Percentiles rank a stretch among this genome's conserved stretches.
Conservation (phyloP, 2,888 invertebrate genomes). For the Crepidodera aurea region DNA sequence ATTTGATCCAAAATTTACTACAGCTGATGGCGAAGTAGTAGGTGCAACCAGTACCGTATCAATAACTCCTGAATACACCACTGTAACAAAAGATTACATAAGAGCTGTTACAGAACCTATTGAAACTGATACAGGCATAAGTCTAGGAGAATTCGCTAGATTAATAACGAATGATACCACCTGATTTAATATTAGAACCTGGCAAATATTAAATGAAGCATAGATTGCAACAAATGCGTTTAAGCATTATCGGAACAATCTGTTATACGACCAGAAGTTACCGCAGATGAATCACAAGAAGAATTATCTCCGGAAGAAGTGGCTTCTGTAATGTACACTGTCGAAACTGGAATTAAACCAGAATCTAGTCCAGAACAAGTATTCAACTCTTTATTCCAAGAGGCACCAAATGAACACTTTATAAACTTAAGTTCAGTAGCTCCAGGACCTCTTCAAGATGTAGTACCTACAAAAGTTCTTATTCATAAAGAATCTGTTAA, state of each 20-base stretch:
- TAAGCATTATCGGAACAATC: constrained; percentile 53
- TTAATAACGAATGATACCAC: constrained; percentile 54
- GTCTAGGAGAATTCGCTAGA: constrained; percentile 49
- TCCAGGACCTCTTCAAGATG: constrained; percentile 55
- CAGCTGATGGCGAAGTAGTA: constrained; percentile 32
- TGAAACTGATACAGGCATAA: constrained; percentile 34
- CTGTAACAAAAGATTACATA: constrained; percentile 24
- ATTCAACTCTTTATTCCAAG: constrained; percentile 54
- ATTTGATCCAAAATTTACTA: constrained; percentile 25
- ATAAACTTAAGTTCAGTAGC: constrained; percentile 53
- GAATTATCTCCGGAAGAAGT: constrained; percentile 57
- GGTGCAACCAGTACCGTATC: constrained; percentile 41
- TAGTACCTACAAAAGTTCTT: constrained; percentile 50
- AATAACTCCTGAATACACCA: constrained; percentile 36
- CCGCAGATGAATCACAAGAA: constrained; percentile 51
- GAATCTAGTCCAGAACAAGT: constrained; percentile 52
- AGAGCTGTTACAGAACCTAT: constrained; percentile 24
- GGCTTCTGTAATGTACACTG: constrained; percentile 56
- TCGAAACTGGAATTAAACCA: constrained; percentile 56
- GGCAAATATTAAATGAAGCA: constrained; percentile 52
- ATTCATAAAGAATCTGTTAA: constrained; percentile 49
- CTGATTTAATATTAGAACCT: constrained; percentile 50
- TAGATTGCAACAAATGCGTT: constrained; percentile 49
- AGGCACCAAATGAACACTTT: constrained; percentile 40
- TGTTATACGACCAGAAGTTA: constrained; percentile 48